Evolutionary conservation across 2,888 invertebrate genomes (phyloP).

Genomic region (Chaitophorus viminalis): DNA sequence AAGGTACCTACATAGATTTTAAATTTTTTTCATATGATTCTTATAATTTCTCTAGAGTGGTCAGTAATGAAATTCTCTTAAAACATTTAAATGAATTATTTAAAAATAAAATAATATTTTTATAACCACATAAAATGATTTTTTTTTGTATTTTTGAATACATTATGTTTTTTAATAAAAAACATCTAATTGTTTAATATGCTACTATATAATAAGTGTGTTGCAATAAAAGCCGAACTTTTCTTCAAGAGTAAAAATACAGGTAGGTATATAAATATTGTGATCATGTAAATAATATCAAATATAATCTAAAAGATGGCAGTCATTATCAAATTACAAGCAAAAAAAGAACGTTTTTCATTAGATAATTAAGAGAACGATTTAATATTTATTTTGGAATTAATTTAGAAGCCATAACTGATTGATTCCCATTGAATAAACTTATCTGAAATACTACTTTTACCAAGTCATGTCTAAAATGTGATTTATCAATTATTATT

Average conservation of each 20-base stretch:
- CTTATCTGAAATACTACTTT: not conserved
- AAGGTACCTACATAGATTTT: too few relatives aligned
- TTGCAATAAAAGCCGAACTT: not conserved
- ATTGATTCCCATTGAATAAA: not conserved
- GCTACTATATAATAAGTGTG: not conserved
- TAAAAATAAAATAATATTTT: too few relatives aligned
- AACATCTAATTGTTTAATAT: too few relatives aligned
- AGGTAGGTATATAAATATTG: too few relatives aligned
- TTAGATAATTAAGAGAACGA: not conserved
- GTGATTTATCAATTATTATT: constrained; percentile 19
- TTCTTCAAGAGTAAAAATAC: too few relatives aligned
- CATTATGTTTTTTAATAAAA: too few relatives aligned
- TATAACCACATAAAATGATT: too few relatives aligned
- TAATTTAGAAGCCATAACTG: not conserved
- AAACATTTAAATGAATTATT: too few relatives aligned
- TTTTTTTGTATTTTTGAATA: too few relatives aligned
- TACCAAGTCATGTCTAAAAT: not conserved
- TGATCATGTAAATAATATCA: not conserved
- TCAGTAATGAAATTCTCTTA: too few relatives aligned
- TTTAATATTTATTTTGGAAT: not conserved
- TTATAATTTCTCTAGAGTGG: too few relatives aligned
- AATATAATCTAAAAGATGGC: not conserved
- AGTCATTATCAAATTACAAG: not conserved
- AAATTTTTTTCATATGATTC: too few relatives aligned
- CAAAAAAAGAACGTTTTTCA: not conserved